Conservation (phyloP, 2,888 invertebrate species). For the Petrophora chlorosata region DNA sequence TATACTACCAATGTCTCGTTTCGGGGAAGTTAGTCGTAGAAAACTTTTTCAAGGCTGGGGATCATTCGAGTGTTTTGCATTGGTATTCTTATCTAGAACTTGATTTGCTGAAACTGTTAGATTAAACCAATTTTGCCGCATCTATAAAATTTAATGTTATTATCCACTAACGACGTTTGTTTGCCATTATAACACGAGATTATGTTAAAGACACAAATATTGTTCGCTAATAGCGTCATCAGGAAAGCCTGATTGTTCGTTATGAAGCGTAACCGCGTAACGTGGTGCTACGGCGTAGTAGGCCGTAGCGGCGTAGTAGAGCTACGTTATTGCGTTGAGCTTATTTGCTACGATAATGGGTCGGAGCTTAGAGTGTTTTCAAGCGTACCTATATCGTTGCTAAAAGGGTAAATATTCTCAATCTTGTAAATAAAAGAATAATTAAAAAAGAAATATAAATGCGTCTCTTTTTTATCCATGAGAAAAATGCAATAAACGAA, state of each 20-base stretch:
- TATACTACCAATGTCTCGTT: too few relatives aligned
- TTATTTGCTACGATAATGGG: conserved; percentile 29
- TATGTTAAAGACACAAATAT: conserved; percentile 36
- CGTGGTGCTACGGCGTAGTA: conserved; percentile 33
- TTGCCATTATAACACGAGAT: conserved; percentile 29
- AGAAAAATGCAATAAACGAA: too few relatives aligned
- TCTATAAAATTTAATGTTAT: conserved; percentile 29
- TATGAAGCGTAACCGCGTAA: conserved; percentile 38
- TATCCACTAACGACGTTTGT: conserved; percentile 25
- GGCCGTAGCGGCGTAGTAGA: conserved; percentile 27
- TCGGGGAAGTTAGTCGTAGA: too few relatives aligned
- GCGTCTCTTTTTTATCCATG: too few relatives aligned
- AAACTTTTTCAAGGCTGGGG: too few relatives aligned
- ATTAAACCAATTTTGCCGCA: conserved; percentile 22
- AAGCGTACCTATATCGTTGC: too few relatives aligned
- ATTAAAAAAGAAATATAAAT: too few relatives aligned
- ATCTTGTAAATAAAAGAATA: too few relatives aligned
- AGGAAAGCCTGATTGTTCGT: conserved; percentile 38
- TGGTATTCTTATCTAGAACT: too few relatives aligned
- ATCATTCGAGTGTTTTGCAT: too few relatives aligned
- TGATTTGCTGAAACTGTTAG: too few relatives aligned
- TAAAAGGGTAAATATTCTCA: too few relatives aligned
- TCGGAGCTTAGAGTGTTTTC: background rate
- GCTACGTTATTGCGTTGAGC: conserved; percentile 28
- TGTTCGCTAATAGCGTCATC: conserved; percentile 37